Evolutionary conservation across 2,888 invertebrate genomes (phyloP).

Genomic region (Julus scandinavius): DNA sequence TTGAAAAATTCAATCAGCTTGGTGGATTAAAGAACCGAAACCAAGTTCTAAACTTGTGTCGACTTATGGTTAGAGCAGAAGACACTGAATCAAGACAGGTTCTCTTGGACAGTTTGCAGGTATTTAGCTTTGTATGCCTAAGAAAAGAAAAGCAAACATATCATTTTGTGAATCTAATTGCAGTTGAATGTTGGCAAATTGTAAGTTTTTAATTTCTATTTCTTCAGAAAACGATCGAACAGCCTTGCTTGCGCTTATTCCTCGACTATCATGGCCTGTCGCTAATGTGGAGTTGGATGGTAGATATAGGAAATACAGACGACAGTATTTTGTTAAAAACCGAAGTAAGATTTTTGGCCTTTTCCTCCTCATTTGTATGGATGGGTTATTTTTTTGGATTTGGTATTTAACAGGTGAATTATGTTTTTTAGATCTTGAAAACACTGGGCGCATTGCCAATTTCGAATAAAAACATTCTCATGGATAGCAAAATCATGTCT

Average conservation of each 20-base stretch:
- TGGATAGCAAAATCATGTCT: conserved; percentile 88
- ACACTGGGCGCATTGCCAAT: conserved; percentile 88
- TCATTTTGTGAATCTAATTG: background rate
- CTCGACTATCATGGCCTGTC: conserved; percentile 86
- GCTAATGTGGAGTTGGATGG: conserved; percentile 93
- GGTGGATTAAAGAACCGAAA: conserved; percentile 85
- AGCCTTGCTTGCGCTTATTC: conserved; percentile 65
- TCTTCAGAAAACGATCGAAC: conserved; percentile 65
- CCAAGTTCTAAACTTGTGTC: conserved; percentile 87
- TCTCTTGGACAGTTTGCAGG: conserved; percentile 80
- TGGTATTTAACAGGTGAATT: conserved; percentile 66
- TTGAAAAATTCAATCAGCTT: conserved; percentile 79
- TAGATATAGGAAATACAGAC: conserved; percentile 69
- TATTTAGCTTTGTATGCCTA: conserved; percentile 59
- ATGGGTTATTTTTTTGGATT: conserved; percentile 50
- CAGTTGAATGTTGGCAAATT: background rate
- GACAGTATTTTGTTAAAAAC: conserved; percentile 63
- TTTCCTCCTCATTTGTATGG: background rate
- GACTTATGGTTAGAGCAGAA: conserved; percentile 93
- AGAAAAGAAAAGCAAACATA: background rate
- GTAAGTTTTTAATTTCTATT: conserved; percentile 40
- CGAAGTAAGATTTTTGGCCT: conserved; percentile 60
- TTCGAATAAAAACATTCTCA: conserved; percentile 90
- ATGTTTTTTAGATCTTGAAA: conserved; percentile 75
- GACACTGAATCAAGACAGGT: conserved; percentile 76